Conservation (phyloP, 2,888 invertebrate species). For the Nymphalis urticae region DNA sequence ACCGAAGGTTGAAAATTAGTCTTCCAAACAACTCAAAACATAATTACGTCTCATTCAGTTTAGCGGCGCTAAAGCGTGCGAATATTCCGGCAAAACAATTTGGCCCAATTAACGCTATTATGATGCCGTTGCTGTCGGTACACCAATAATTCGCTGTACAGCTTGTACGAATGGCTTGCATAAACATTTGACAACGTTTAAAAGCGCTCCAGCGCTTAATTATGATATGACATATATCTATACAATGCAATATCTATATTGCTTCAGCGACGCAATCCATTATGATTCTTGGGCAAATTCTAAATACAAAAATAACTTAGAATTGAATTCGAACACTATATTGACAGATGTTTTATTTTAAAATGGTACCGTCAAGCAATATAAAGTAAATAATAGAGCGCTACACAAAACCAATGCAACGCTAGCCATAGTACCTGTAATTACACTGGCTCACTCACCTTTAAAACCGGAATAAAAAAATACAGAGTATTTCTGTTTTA, state of each 20-base stretch:
- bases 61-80: conserved; percentile 25
- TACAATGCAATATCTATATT: background rate
- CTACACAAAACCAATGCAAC: no score
- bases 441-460: no score
- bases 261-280: background rate
- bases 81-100: conserved; percentile 38
- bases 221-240: background rate
- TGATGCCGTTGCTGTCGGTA: conserved; percentile 21
- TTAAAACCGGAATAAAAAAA: no score
- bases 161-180: conserved; percentile 23
- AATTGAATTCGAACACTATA: no score
- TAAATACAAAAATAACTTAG: no score
- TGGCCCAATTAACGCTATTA: conserved; percentile 34
- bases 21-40: conserved; percentile 8
- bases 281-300: no score
- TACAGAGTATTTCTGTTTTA: no score
- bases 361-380: no score
- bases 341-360: no score
- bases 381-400: no score
- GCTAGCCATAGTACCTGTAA: no score
- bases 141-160: conserved; percentile 26
- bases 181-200: conserved; percentile 25
- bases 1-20: conserved; percentile 7
- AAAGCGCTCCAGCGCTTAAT: conserved; percentile 2
- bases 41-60: conserved; percentile 13